Percentiles rank a stretch among this genome's conserved stretches.
phyloP scores from a whole-genome alignment of 2,888 invertebrate species.

The Byasa hedistus region DNA sequence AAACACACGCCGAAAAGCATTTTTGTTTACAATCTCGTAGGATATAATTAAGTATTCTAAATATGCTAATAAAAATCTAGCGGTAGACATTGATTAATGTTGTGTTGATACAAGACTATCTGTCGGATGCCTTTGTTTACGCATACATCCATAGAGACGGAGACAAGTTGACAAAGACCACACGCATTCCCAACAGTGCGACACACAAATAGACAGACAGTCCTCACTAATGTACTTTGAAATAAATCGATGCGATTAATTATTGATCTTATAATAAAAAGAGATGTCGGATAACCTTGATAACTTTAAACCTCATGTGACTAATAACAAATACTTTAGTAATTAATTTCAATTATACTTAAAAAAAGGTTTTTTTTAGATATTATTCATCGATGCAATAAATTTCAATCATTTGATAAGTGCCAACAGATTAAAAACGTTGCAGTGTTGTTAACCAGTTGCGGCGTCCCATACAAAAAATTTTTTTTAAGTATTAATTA shows the following conservation, averaged over 20 bases:
- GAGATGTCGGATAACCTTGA: background rate
- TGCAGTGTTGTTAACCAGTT: slow-evolving; percentile 10
- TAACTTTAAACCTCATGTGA: background rate
- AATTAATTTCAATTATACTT: background rate
- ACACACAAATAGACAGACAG: slow-evolving; percentile 30
- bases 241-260: slow-evolving; percentile 5
- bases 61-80: slow-evolving; percentile 32
- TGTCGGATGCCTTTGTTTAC: slow-evolving; percentile 56
- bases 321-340: background rate
- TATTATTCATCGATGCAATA: slow-evolving; percentile 38
- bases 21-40: background rate
- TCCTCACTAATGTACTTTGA: background rate
- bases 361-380: slow-evolving; percentile 20
- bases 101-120: slow-evolving; percentile 40
- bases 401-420: slow-evolving; percentile 40
- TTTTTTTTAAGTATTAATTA: slow-evolving; percentile 35
- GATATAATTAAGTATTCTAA: slow-evolving; percentile 5
- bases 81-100: slow-evolving; percentile 38
- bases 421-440: slow-evolving; percentile 37
- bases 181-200: slow-evolving; percentile 38
- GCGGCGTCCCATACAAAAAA: slow-evolving; percentile 11
- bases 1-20: background rate
- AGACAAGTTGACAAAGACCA: slow-evolving; percentile 37
- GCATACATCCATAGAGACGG: slow-evolving; percentile 41
- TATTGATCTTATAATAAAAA: slow-evolving; percentile 3